A percentile compares a stretch with the other conserved stretches of the same genome.
Conservation (phyloP, 2,113 vertebrate genomes). For the Pangasianodon gigas region DNA sequence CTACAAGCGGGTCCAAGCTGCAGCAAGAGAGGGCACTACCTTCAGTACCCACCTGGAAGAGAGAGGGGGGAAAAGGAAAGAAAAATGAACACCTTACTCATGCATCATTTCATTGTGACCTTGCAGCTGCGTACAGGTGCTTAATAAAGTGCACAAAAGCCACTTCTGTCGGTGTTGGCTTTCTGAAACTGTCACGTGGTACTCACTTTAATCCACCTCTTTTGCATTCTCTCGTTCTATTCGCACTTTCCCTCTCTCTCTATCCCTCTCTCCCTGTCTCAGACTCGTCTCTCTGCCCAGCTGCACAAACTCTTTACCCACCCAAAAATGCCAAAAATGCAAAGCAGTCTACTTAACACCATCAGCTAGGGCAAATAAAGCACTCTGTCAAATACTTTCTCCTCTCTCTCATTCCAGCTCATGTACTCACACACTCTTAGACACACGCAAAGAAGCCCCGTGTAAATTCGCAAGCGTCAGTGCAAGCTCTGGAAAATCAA, state of each 20-base stretch:
- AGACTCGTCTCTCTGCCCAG: conserved; percentile 34
- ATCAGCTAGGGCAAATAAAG: conserved; percentile 72
- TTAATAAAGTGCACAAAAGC: neutral
- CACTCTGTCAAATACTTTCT: conserved; percentile 60
- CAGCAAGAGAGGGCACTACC: conserved; percentile 78
- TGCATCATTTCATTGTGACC: neutral
- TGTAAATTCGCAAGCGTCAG: conserved; percentile 60
- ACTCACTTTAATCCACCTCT: neutral
- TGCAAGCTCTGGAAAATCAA: conserved; percentile 56
- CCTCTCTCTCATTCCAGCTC: neutral
- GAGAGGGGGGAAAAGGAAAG: neutral
- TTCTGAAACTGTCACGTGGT: neutral
- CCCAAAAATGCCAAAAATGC: conserved; percentile 72
- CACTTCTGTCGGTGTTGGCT: neutral
- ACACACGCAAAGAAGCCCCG: conserved; percentile 68
- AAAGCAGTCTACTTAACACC: conserved; percentile 43
- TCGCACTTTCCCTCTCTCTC: neutral
- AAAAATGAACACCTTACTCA: neutral
- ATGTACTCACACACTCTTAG: conserved; percentile 17
- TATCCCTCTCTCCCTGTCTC: neutral
- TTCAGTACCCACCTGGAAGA: conserved; percentile 62
- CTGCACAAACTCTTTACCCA: conserved; percentile 60
- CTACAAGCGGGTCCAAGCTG: conserved; percentile 80
- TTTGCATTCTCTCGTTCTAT: conserved; percentile 16
- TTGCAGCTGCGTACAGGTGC: neutral